Evolutionary conservation across 2,113 vertebrate species (phyloP), one percentile per base, ranked within the genome.

Genomic region (Pterocles gutturalis): DNA sequence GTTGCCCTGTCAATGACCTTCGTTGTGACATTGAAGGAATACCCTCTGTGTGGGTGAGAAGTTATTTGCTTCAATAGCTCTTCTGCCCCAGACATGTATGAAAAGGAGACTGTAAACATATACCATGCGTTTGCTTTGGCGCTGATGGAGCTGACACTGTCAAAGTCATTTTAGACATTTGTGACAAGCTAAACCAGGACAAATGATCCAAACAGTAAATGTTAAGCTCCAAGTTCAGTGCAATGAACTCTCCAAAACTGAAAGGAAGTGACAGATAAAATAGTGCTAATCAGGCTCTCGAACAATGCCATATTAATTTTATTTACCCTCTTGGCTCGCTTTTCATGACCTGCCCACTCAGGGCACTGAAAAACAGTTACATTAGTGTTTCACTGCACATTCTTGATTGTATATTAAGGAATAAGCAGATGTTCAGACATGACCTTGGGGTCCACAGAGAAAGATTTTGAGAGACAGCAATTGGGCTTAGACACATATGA

Each of bases 51-150:
- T 87, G 94, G 95, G 97, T 97, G 96, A 98, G 95, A 97, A 98
- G 83, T 92, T 90, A 97, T 96, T 98, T 96, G 87, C 87, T 96
- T 97, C 96, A 96, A 97, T 90, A 92, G 91, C 72, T 97, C 77
- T 94, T 97, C 94, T 98, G 95, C 96, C 90, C 93, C 96, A 98
- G 97, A 97, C 97, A 89, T 96, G 87, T 89, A 97, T 96, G 96
- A 97, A 97, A 97, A 91, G 82, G 96, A 98, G 94, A 97, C 86
- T 96, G 94, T 98, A 98, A 98, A 98, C 96, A 97, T 87, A 97
- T 85, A 97, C 45, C 43, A 72, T 17, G 24, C 21, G 43, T 98
- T 98, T 98, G 84, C 95, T 97, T 98, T 98, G 97, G 96, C 94
- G 38, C 87, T 91, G 95, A 83, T 11, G 33, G 92, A 97, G 75